A percentile compares a stretch with the other conserved stretches of the same genome.
phyloP scores from a whole-genome alignment of 1,140 invertebrate genomes.

The Drosophila nebulosa region DNA sequence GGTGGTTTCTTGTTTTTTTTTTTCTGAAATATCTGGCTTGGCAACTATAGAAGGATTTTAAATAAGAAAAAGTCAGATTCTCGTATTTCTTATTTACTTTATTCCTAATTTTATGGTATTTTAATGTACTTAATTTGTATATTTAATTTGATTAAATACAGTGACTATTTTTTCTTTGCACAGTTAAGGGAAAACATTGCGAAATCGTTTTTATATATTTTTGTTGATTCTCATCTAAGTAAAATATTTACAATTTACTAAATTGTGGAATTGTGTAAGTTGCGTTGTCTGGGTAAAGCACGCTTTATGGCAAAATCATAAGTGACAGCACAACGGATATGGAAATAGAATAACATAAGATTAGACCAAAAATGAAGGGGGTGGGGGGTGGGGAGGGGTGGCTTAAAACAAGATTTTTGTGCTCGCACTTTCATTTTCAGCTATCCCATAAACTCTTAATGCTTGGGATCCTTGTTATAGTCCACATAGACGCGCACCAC shows the following conservation, averaged over 20 bases:
- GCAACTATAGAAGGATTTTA: too few relatives aligned
- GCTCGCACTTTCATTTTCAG: neutral
- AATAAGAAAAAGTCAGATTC: neutral
- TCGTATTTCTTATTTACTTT: neutral
- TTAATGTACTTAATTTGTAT: slow-evolving; percentile 55
- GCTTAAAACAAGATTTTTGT: slow-evolving; percentile 48
- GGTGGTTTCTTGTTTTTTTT: too few relatives aligned
- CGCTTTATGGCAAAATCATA: slow-evolving; percentile 72
- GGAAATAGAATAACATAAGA: slow-evolving; percentile 1
- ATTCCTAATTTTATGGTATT: slow-evolving; percentile 48
- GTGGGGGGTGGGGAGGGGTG: slow-evolving; percentile 3
- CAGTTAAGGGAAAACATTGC: slow-evolving; percentile 66
- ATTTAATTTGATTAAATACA: slow-evolving; percentile 78
- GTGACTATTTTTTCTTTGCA: slow-evolving; percentile 75
- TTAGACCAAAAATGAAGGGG: neutral
- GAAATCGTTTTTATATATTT: slow-evolving; percentile 56
- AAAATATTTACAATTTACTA: slow-evolving; percentile 76
- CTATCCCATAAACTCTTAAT: slow-evolving; percentile 82
- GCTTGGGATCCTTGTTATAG: slow-evolving; percentile 85
- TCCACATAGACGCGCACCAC: slow-evolving; percentile 95
- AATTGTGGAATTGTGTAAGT: slow-evolving; percentile 49
- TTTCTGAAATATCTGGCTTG: too few relatives aligned
- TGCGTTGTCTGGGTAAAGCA: slow-evolving; percentile 52
- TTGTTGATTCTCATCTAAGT: slow-evolving; percentile 35
- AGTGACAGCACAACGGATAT: slow-evolving; percentile 28